These are phyloP conservation scores for Calyptommatus sinebrachiatus DNA, from an alignment of 2,113 vertebrate genomes.

Conservation along the genomic window DNA sequence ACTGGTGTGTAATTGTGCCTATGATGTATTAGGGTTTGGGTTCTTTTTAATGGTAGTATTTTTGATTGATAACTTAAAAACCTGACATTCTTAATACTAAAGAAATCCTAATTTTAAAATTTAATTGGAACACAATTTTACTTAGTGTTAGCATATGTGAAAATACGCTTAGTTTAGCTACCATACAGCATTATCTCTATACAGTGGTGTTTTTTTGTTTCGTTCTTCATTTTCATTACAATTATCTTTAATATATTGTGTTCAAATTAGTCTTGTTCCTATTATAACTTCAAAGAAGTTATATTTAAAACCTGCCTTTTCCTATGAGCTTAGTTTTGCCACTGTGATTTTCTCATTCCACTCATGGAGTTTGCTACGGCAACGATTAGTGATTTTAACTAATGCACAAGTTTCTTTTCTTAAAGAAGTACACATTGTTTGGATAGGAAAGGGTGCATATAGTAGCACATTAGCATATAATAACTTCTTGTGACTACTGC, in stretches of 20 bases:
- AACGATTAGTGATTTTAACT: neutral
- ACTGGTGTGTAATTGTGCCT: neutral
- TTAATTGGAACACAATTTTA: neutral
- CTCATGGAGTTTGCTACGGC: neutral
- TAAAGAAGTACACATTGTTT: neutral
- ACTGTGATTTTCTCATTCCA: neutral
- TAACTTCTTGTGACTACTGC: rapidly evolving
- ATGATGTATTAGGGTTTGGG: no score
- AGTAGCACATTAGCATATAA: neutral
- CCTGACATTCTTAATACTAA: neutral
- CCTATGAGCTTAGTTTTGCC: neutral
- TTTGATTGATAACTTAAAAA: neutral
- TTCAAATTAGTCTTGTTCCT: neutral
- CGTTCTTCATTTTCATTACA: no score
- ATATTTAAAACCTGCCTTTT: neutral
- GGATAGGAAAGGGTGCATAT: neutral
- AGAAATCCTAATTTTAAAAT: neutral
- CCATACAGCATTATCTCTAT: no score
- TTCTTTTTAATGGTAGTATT: neutral
- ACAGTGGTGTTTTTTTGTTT: no score
- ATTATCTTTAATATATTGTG: no score
- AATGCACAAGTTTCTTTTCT: neutral
- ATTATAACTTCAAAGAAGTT: neutral
- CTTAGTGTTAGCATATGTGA: neutral
- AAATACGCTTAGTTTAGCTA: neutral